Conservation (phyloP, 2,888 invertebrate species). For the Allophyes oxyacanthae region DNA sequence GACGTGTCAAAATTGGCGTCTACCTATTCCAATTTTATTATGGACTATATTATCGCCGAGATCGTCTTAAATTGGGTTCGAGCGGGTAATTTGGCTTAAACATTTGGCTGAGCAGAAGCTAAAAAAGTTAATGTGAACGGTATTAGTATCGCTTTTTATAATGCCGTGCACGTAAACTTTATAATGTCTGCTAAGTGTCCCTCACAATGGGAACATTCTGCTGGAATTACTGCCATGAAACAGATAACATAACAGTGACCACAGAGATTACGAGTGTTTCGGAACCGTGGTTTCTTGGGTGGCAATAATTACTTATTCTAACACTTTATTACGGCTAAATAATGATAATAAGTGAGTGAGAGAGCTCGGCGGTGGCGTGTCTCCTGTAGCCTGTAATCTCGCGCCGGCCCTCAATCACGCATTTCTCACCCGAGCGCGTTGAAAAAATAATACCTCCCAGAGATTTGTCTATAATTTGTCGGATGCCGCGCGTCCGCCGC, state of each 20-base stretch:
- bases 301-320: slow-evolving; percentile 83
- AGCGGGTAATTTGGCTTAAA: slow-evolving; percentile 68
- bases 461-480: slow-evolving; percentile 88
- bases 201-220: slow-evolving; percentile 46
- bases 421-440: slow-evolving; percentile 88
- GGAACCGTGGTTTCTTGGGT: slow-evolving; percentile 68
- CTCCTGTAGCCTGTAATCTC: slow-evolving; percentile 83
- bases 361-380: slow-evolving; percentile 84
- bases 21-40: slow-evolving; percentile 73
- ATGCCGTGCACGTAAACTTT: slow-evolving; percentile 55
- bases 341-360: slow-evolving; percentile 84
- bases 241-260: slow-evolving; percentile 42
- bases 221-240: slow-evolving; percentile 37
- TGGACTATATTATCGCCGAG: slow-evolving; percentile 70
- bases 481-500: slow-evolving; percentile 75
- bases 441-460: slow-evolving; percentile 87
- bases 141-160: slow-evolving; percentile 62
- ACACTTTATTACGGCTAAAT: slow-evolving; percentile 87
- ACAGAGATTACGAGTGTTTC: slow-evolving; percentile 45
- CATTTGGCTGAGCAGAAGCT: slow-evolving; percentile 68
- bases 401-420: slow-evolving; percentile 87
- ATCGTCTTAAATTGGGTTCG: slow-evolving; percentile 68
- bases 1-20: slow-evolving; percentile 80
- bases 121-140: slow-evolving; percentile 65
- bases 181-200: slow-evolving; percentile 53